phyloP scores from a whole-genome alignment of 2,113 vertebrate species.

The Hoplias malabaricus region DNA sequence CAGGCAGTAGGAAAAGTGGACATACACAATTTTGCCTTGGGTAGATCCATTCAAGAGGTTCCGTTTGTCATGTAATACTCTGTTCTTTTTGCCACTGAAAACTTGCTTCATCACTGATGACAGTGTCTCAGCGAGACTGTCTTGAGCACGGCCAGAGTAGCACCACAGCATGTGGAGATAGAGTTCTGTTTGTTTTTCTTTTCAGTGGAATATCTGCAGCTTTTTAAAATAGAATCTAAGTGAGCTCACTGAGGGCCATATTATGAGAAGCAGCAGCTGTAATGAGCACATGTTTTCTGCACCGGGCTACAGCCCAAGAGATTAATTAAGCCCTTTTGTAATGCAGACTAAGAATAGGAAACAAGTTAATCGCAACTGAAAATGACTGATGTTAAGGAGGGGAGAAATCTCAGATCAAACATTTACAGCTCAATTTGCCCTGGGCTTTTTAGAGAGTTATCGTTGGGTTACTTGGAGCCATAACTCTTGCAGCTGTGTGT shows the following conservation, averaged over 20 bases:
- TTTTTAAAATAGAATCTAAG: constrained; percentile 55
- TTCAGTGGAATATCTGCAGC: constrained; percentile 23
- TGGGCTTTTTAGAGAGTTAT: constrained; percentile 21
- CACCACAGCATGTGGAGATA: background rate
- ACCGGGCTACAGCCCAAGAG: constrained; percentile 73
- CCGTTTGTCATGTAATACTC: background rate
- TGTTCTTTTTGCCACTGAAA: background rate
- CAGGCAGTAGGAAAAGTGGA: background rate
- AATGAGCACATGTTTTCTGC: constrained; percentile 79
- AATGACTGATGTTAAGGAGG: constrained; percentile 67
- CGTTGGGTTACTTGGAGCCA: constrained; percentile 47
- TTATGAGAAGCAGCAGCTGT: constrained; percentile 70
- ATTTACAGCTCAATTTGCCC: constrained; percentile 58
- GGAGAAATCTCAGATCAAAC: constrained; percentile 59
- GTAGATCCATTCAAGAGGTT: background rate
- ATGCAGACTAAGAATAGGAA: constrained; percentile 74
- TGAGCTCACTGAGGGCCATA: constrained; percentile 56
- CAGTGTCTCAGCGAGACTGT: background rate
- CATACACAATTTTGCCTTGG: background rate
- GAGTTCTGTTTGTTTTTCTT: background rate
- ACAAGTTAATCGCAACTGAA: constrained; percentile 73
- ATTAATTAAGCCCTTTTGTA: constrained; percentile 86
- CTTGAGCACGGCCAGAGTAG: background rate
- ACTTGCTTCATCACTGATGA: background rate
- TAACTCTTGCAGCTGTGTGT: constrained; percentile 30